Evolutionary conservation across 2,113 vertebrate genomes (phyloP), one percentile per base, ranked within the genome.

Genomic region (Pseudorasbora parva): DNA sequence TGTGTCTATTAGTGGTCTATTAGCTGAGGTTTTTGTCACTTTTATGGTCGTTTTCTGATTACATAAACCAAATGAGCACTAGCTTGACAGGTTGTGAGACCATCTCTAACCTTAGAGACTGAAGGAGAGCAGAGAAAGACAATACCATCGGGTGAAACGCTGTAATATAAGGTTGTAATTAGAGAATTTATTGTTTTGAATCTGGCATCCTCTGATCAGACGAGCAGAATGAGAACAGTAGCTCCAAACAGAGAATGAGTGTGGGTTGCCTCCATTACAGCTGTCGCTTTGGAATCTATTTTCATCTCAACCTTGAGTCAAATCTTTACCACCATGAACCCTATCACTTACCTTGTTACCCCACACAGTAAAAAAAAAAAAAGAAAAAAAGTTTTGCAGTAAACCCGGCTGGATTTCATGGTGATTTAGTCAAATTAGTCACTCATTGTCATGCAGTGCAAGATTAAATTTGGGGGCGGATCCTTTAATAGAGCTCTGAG

Each of bases 231-330:
- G 33, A 60, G 49, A 33, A 82, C 66, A 73, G 76, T 45, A n/a
- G 47, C 51, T 77, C 25, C 51, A 5, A 78, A 27, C 54, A 10
- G 71, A 78, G 74, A 54, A 33, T 21, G 68, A 75, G 80, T 69
- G 69, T 71, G 69, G 68, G 66, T 57, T 79, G 77, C 59, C 77
- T 81, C 10, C 45, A 51, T 37, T 82, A 74, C 68, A 83, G 81
- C 81, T 71, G 69, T 87, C 60, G 17, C 11, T 80, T 75, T 14
- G 4, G 59, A 79, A 43, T 37, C 80, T 82, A 80, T 87, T 85
- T 87, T 23, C 78, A 87, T 49, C 74, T 27, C 23, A 86, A 83
- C 57, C 81, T 73, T 83, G 45, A 78, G 47, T n/a, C 25, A 72
- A 79, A 73, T 43, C 25, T 25, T 43, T n/a, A 69, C 27, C 27